These are phyloP conservation scores for Phaedon cochleariae DNA, from an alignment of 2,888 invertebrate species.

Conservation along the genomic window DNA sequence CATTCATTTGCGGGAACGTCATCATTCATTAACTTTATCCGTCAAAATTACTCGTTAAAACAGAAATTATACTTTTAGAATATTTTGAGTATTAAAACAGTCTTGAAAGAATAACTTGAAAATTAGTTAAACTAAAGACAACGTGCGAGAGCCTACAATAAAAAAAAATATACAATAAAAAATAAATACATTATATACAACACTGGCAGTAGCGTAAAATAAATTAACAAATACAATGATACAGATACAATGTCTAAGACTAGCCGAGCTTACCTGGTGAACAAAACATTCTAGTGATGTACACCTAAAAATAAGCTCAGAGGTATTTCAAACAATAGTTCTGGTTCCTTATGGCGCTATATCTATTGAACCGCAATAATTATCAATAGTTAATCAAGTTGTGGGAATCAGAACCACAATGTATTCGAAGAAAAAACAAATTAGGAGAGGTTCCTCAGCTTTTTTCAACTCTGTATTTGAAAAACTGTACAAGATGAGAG, in stretches of 20 bases:
- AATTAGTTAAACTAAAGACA: constrained; percentile 33
- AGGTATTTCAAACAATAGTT: not conserved
- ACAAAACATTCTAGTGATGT: not conserved
- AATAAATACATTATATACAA: constrained; percentile 46
- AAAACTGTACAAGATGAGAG: too few species aligned
- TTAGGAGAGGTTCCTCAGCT: too few species aligned
- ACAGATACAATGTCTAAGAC: constrained; percentile 25
- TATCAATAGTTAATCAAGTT: too few species aligned
- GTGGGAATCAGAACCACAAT: too few species aligned
- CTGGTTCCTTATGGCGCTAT: not conserved
- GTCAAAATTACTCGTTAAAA: not conserved
- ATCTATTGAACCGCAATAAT: too few species aligned
- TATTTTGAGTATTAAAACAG: constrained; percentile 42
- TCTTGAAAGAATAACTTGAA: constrained; percentile 40
- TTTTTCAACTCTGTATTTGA: too few species aligned
- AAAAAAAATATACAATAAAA: constrained; percentile 34
- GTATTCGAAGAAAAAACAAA: too few species aligned
- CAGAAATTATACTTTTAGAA: constrained; percentile 2
- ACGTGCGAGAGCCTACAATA: constrained; percentile 5
- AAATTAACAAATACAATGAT: constrained; percentile 36
- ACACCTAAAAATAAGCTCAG: not conserved
- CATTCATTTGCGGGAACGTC: not conserved
- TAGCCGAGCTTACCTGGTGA: constrained; percentile 17
- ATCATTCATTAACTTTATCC: not conserved
- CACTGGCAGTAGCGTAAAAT: constrained; percentile 43